Percentiles rank a stretch among this genome's conserved stretches.
Conservation (phyloP, 2,797 vertebrate genomes). For the Lepus oiostolus region DNA sequence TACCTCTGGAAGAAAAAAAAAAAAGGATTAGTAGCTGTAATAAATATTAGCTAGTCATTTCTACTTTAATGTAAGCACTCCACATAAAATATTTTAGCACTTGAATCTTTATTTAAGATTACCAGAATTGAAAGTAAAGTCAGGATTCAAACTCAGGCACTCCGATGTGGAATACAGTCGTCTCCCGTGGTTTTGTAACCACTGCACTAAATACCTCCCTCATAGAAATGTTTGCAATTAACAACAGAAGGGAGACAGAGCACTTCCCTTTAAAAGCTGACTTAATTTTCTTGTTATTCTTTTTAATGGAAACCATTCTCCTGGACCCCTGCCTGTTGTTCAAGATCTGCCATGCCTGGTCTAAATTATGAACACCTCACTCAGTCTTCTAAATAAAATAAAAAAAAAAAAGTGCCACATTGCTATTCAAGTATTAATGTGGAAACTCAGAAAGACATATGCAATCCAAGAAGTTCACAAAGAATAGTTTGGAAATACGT, state of each 20-base stretch:
- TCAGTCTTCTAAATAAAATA: not conserved
- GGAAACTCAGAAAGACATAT: rapidly evolving
- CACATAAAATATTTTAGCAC: too few relatives aligned
- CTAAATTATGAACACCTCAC: slow-evolving; percentile 44
- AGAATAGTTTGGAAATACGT: not conserved
- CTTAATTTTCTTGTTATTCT: not conserved
- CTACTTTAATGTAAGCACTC: too few relatives aligned
- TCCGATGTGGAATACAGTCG: too few relatives aligned
- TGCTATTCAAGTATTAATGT: not conserved
- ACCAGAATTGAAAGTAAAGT: too few relatives aligned
- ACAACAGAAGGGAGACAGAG: not conserved
- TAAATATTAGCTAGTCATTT: too few relatives aligned
- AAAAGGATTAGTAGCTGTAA: too few relatives aligned
- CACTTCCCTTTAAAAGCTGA: rapidly evolving
- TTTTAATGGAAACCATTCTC: not conserved
- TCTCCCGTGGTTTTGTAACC: too few relatives aligned
- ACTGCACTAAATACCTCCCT: too few relatives aligned
- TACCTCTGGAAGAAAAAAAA: too few relatives aligned
- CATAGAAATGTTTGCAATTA: not conserved
- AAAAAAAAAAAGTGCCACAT: not conserved
- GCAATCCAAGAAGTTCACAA: not conserved
- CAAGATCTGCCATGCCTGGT: rapidly evolving
- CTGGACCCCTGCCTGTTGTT: not conserved
- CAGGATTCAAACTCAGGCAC: too few relatives aligned
- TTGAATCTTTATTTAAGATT: too few relatives aligned